phyloP scores from a whole-genome alignment of 2,113 vertebrate species.

The Alexandromys fortis region DNA sequence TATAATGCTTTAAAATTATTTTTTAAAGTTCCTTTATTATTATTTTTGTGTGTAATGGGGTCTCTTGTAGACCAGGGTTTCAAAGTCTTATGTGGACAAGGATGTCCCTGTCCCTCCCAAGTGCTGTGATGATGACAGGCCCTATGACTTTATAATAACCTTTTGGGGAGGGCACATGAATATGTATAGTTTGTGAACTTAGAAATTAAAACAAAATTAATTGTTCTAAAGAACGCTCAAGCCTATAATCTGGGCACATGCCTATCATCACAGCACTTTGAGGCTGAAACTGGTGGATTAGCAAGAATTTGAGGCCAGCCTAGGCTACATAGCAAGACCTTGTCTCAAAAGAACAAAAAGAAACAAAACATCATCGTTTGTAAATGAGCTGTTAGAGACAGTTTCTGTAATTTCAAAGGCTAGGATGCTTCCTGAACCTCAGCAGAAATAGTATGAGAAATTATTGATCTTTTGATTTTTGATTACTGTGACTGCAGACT shows the following conservation, averaged over 20 bases:
- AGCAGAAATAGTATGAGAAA: slow-evolving; percentile 2
- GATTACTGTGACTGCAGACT: background rate
- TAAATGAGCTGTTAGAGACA: background rate
- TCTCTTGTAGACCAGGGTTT: background rate
- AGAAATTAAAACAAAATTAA: slow-evolving; percentile 29
- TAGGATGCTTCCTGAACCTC: background rate
- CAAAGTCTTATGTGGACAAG: background rate
- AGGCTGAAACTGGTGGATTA: background rate
- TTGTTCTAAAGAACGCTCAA: background rate
- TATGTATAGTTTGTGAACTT: slow-evolving; percentile 21
- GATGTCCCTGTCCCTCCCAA: background rate
- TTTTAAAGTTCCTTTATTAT: background rate
- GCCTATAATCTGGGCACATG: background rate
- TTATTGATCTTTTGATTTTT: slow-evolving; percentile 26
- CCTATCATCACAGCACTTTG: background rate
- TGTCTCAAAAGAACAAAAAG: background rate
- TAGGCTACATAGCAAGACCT: background rate
- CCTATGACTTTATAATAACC: background rate
- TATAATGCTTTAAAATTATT: background rate
- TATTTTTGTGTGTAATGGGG: background rate
- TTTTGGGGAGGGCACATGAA: background rate
- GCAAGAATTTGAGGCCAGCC: background rate
- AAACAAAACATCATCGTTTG: background rate
- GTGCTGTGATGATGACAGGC: background rate
- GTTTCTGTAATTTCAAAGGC: slow-evolving; percentile 33